Evolutionary conservation across 2,797 vertebrate species (phyloP), one percentile per base, ranked within the genome.

Genomic region (Florisuga fusca): DNA sequence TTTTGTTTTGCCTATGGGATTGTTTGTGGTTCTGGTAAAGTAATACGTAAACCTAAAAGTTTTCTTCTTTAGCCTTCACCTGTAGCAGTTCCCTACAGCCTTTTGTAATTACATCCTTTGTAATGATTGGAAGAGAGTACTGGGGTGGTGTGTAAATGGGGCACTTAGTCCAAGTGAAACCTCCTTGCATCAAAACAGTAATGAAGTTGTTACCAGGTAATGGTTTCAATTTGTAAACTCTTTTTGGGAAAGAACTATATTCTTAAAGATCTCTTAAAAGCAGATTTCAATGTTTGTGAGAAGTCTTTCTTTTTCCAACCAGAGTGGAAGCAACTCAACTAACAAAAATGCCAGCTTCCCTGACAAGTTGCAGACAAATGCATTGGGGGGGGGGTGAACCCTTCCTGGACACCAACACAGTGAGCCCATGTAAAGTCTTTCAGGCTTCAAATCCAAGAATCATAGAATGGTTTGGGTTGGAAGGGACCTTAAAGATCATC

Each of bases 211-310:
- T 94, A 67, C 36, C 36, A 80, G 75, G 36, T 74, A 69, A 64
- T 93, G 62, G 34, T 93, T 91, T 93, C 54, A 77, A 43, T 89
- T 71, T 87, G 31, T 64, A 83, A 89, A 71, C 29, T 76, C 14
- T 13, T 84, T 67, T 54, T 15, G 36, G 33, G 53, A 79, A 93
- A 80, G 18, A 80, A 26, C 6, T 12, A 6, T 20, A 18, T 93
- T 48, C 31, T 67, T 45, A 77, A 57, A 87, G 27, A 9, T 41
- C 7, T 34, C 15, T 64, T 72, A 77, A 87, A 83, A 87, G 7
- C 46, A 53, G 62, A 46, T 15, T 87, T 84, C 68, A 12, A 13
- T 73, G 25, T 23, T 93, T 12, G 4, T 41, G 26, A 73, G 8
- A 68, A 26, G 12, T 66, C 48, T 58, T 55, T 14, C 4, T 74